Evolutionary conservation across 2,888 invertebrate species (phyloP).

Genomic region (Trachelus stipa): DNA sequence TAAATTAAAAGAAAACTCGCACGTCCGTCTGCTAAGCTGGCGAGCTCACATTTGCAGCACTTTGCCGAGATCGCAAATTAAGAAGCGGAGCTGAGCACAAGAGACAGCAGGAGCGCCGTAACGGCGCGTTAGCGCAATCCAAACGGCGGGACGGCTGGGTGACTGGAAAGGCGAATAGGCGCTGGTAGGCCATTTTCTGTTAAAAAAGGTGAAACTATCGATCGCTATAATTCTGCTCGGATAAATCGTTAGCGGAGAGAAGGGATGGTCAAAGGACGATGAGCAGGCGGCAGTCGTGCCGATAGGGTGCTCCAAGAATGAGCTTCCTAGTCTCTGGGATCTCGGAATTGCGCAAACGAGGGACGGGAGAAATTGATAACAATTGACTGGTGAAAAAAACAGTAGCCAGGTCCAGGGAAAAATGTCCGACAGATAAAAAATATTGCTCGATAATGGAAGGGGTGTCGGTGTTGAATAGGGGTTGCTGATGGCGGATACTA

Average conservation of each 20-base stretch:
- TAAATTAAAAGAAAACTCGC: no score
- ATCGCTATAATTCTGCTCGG: not conserved
- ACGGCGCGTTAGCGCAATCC: no score
- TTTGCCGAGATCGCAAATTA: no score
- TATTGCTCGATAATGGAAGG: conserved; percentile 15
- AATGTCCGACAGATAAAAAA: conserved; percentile 15
- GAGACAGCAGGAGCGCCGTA: no score
- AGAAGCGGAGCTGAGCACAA: no score
- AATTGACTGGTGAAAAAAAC: conserved; percentile 9
- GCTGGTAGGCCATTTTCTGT: no score
- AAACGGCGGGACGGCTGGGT: no score
- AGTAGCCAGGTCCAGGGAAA: conserved; percentile 6
- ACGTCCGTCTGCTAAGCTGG: no score
- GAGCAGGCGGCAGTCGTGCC: not conserved
- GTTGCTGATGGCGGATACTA: conserved; percentile 11
- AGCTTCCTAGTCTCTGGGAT: not conserved
- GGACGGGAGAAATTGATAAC: conserved; percentile 9
- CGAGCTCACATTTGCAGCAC: no score
- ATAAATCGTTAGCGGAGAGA: not conserved
- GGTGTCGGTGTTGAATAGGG: conserved; percentile 10
- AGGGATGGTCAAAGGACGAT: not conserved
- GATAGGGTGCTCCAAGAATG: conserved; percentile 1
- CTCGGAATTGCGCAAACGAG: not conserved
- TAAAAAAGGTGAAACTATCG: not conserved
- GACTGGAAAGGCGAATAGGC: no score